Base-by-base conservation (phyloP, 1,140 invertebrate genomes). In the Cydia strobilella region DNA sequence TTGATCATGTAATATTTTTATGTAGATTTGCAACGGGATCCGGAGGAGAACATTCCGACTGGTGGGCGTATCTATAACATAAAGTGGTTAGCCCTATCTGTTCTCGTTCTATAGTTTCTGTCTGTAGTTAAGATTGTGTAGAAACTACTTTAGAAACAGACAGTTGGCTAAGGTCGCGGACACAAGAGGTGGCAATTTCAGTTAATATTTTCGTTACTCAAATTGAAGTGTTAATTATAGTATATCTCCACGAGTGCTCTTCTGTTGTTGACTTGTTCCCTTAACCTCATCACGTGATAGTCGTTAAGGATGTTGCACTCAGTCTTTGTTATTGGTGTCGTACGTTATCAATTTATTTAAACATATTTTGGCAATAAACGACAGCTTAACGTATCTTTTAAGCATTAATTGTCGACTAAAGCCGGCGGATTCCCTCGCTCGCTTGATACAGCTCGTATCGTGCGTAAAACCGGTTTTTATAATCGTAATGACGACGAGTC, bases 401-500 rank as follows among this genome's bases (percentile, higher is more conserved):
- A 42, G 31, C 65, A 69, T 39, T 69, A 69, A 69, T 69, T 69
- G 25, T 20, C 65, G 35, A 42, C 15, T 69, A 69, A 69, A 69
- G 65, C 65, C 6, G 65, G 65, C 65, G 65, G 65, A 2, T 69
- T 69, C 65, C 65, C 65, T 69, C 65, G 31, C n/a, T 39, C 27
- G 65, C 65, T 39, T 39, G 27, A 69, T 69, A 69, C 27, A 39
- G 65, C 65, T 69, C 65, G 65, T 69, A 69, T 31, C 65, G 65
- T 69, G 65, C 65, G 65, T 69, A 69, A 69, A 69, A 69, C 65
- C 65, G 65, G 65, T 69, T 69, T 9, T 69, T 69, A 18, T 69
- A 69, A 69, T 69, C 65, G 65, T 69, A 69, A 69, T 42, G 65
- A 69, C 65, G 31, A 69, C 65, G 35, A 35, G 31, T 42, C 65